Evolutionary conservation across 1,140 invertebrate species (phyloP).

Genomic region (Schmidtea mediterranea): DNA sequence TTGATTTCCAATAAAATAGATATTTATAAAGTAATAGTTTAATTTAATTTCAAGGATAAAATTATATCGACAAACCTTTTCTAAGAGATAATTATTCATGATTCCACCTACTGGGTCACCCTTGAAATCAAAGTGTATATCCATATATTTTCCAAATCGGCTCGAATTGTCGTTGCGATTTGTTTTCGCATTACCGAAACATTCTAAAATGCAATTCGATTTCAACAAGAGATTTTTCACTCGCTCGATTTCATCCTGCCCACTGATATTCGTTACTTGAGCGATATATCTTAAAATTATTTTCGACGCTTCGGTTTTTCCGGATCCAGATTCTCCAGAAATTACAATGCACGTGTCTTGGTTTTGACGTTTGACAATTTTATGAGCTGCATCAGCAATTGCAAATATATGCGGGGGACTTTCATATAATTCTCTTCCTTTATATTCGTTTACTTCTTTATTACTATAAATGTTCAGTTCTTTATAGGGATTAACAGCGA

Average conservation of each 20-base stretch:
- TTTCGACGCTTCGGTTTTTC: constrained; percentile 95
- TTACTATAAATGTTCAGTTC: constrained; percentile 43
- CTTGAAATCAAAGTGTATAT: constrained; percentile 61
- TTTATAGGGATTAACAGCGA: constrained; percentile 52
- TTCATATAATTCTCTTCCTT: constrained; percentile 37
- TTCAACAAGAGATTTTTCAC: not conserved
- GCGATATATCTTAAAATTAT: constrained; percentile 87
- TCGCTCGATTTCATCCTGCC: not conserved
- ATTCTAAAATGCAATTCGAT: constrained; percentile 37
- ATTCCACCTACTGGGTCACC: constrained; percentile 89
- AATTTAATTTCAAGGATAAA: too few relatives aligned
- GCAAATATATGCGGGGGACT: constrained; percentile 48
- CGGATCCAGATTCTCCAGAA: constrained; percentile 64
- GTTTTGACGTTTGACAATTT: not conserved
- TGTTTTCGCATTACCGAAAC: constrained; percentile 95
- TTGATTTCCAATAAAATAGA: too few relatives aligned
- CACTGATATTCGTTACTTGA: constrained; percentile 29
- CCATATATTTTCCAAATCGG: constrained; percentile 84
- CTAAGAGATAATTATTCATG: constrained; percentile 87
- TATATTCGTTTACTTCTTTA: constrained; percentile 34
- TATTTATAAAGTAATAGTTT: too few relatives aligned
- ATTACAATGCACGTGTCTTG: constrained; percentile 3
- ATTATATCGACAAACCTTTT: constrained; percentile 39
- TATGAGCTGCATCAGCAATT: constrained; percentile 34
- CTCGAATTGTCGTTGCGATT: constrained; percentile 94